These are phyloP conservation scores for Eulacestoma nigropectus DNA, from an alignment of 2,113 vertebrate genomes.

Conservation along the genomic window DNA sequence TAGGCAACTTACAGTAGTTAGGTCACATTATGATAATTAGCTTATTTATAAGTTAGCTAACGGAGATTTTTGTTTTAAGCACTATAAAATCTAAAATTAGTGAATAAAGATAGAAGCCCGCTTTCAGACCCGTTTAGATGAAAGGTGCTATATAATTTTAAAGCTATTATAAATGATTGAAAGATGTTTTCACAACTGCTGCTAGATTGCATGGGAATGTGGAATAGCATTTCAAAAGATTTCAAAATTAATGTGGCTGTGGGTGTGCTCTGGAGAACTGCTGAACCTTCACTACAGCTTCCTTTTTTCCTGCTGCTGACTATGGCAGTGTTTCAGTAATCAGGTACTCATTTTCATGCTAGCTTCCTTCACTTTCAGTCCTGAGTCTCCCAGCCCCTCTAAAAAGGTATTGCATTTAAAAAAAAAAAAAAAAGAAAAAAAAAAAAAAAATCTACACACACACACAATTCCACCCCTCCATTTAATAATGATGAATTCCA, in stretches of 20 bases:
- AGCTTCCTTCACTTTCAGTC: not conserved
- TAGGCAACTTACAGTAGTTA: slow-evolving; percentile 16
- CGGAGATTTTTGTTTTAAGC: slow-evolving; percentile 13
- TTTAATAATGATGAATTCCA: not conserved
- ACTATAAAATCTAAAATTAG: slow-evolving; percentile 40
- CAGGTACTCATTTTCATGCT: slow-evolving; percentile 6
- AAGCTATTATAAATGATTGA: slow-evolving; percentile 51
- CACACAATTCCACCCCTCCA: fast-evolving
- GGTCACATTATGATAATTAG: slow-evolving; percentile 25
- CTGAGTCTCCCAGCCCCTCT: not conserved
- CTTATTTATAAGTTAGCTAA: slow-evolving; percentile 49
- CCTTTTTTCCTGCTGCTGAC: slow-evolving; percentile 22
- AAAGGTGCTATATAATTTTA: slow-evolving; percentile 46
- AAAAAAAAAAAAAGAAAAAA: too few species aligned
- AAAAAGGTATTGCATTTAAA: not conserved
- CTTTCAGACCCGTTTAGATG: slow-evolving; percentile 1
- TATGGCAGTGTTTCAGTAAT: not conserved
- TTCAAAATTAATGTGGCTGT: slow-evolving; percentile 34
- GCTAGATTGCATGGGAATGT: slow-evolving; percentile 14
- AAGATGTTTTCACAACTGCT: slow-evolving; percentile 50
- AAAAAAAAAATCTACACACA: fast-evolving
- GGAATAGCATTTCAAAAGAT: slow-evolving; percentile 43
- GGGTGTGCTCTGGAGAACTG: slow-evolving; percentile 7
- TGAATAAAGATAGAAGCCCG: not conserved
- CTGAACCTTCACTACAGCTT: slow-evolving; percentile 37